Evolutionary conservation across 1,140 invertebrate genomes (phyloP).

Genomic region (Piezodorus guildinii): DNA sequence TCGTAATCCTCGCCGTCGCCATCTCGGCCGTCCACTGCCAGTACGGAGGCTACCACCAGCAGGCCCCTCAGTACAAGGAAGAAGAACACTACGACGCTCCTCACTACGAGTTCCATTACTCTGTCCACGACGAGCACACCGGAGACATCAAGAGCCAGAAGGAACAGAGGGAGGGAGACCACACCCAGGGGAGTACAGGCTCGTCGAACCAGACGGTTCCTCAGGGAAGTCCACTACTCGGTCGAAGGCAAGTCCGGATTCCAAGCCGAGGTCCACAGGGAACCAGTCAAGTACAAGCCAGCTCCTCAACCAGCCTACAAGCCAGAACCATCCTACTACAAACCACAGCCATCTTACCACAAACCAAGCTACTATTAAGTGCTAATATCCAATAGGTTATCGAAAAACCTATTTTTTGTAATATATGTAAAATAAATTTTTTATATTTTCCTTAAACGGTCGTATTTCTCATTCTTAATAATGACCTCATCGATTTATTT

Average conservation of each 20-base stretch:
- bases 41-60: not conserved
- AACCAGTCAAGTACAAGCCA: not conserved
- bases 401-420: no score
- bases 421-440: no score
- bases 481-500: no score
- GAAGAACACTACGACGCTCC: constrained; percentile 1
- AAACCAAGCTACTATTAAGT: not conserved
- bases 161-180: constrained; percentile 42
- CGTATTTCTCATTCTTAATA: no score
- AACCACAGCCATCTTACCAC: not conserved
- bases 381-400: no score
- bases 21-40: not conserved
- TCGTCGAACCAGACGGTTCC: constrained; percentile 30
- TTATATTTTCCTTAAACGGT: no score
- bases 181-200: constrained; percentile 37
- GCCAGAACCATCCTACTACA: not conserved
- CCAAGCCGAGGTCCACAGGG: not conserved
- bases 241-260: not conserved
- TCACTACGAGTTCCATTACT: constrained; percentile 32
- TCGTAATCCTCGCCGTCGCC: not conserved
- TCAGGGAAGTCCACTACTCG: constrained; percentile 23
- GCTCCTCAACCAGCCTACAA: not conserved
- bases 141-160: constrained; percentile 44
- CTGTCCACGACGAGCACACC: constrained; percentile 40
- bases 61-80: not conserved